Base-by-base conservation (phyloP, 2,888 invertebrate genomes). In the Isotomurus palustris region DNA sequence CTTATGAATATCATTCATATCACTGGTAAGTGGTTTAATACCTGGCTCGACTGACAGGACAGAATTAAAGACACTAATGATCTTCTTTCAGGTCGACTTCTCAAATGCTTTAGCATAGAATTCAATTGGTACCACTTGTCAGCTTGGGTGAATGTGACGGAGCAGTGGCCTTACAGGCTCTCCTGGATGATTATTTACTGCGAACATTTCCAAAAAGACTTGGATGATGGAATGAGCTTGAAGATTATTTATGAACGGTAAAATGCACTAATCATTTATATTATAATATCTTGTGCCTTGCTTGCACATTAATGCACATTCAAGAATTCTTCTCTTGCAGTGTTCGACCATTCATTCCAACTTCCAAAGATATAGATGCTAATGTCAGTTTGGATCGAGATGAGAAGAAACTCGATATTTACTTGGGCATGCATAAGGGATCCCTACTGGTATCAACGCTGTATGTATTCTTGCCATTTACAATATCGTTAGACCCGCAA, bases 51-150 rank as follows among this genome's bases (percentile, higher is more conserved):
- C 35, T 32, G 12, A 32, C 12, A 10, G 51, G 12, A 10, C 17
- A 49, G 17, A 51, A 14, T 17, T 8, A 10, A 53, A 28, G 12
- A 21, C 19, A 17, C 28, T 38, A 29, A 22, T 19, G 8, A 56
- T 57, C 41, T 58, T 48, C 29, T 73, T 76, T 4, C 74, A 91
- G 94, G 94, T 64, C 88, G 97, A 54, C 82, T 99, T 67, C 80
- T 99, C 70, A 91, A 97, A 81, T 93, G 97, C 73, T 96, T 97
- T 82, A 93, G 95, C 79, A 91, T 99, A 71, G 97, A 99, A 75
- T 99, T 99, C 79, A 94, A 92, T 78, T 99, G 97, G 97, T 92
- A 95, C 78, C 88, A 93, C 71, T 81, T 99, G 71, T 95, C 95
- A 62, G 91, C 92, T 58, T 97, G 97, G 97, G 90, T 97, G 69